phyloP scores from a whole-genome alignment of 2,797 vertebrate species.

The Dicrostonyx torquatus region DNA sequence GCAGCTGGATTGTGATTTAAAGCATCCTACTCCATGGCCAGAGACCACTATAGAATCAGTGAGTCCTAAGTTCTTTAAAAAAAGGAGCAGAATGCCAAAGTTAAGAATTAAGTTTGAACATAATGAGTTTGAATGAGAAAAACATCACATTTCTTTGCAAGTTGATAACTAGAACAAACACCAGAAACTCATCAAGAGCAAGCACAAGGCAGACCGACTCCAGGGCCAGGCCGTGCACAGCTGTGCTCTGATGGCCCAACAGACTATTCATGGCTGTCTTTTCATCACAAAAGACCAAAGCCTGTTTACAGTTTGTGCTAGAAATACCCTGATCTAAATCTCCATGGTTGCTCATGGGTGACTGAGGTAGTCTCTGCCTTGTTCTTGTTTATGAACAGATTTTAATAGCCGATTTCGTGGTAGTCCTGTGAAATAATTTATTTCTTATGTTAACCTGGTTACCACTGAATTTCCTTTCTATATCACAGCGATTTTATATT shows the following conservation, averaged over 20 bases:
- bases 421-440: neutral
- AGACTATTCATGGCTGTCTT: neutral
- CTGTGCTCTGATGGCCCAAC: neutral
- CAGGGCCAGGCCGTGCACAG: neutral
- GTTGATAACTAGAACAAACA: neutral
- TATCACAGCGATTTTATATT: neutral
- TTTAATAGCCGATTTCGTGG: conserved; percentile 34
- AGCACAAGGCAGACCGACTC: neutral
- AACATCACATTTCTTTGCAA: conserved; percentile 17
- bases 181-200: conserved; percentile 10
- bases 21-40: neutral
- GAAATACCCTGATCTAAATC: neutral
- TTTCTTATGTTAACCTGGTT: conserved; percentile 29
- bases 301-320: neutral
- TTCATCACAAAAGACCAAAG: neutral
- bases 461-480: conserved; percentile 1
- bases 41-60: neutral
- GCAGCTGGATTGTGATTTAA: neutral
- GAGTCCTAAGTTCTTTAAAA: neutral
- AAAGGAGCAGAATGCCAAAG: neutral
- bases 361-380: neutral
- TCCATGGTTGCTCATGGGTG: neutral
- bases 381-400: neutral
- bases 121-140: conserved; percentile 13
- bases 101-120: neutral